Evolutionary conservation across 2,888 invertebrate species (phyloP), one percentile per base, ranked within the genome.

Genomic region (Eubasilissa splendida): DNA sequence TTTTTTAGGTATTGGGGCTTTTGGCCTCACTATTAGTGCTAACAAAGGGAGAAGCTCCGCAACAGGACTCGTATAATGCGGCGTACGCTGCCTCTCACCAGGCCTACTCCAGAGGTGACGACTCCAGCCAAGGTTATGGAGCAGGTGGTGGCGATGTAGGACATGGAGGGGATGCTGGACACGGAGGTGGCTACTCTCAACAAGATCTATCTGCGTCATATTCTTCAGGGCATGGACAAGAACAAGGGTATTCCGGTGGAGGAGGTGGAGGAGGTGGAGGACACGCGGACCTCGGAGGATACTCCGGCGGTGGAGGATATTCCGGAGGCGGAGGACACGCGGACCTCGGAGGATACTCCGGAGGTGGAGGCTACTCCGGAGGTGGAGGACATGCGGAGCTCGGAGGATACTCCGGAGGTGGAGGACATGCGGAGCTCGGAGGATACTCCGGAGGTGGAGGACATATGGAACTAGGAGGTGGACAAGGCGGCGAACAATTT

Each of bases 261-360:
- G 66, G 75, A 52, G 68, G 68, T n/a, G 66, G 52, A 58, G 66
- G 75, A 52, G 70, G 70, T 12, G 84, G 82, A 58, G 84, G 84
- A 7, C 85, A 83, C 22, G 22, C 22, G 22, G 22, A 22, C 22
- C 22, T 33, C 11, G 74, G 63, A 14, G 74, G 74, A 50, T 33
- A 74, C 66, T 22, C 54, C 53, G 84, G 85, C 0, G 84, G 84
- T 7, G 84, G 82, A 58, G 84, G 84, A 7, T 84, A 83, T 22
- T 22, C 22, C 22, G 22, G 22, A 22, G 22, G 22, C 22, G 22
- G 22, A 59, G 84, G 84, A 31, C 52, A 33, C n/a, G 5, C 56
- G 80, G 22, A 84, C 81, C 12, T 84, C 76, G 4, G 63, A 76
- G 59, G 76, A 14, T 77, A 77, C 56, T 42, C 42, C 4, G 76